Percentiles rank a stretch among this genome's conserved stretches.
These are phyloP conservation scores for Alcis repandata DNA, from an alignment of 2,888 invertebrate species.

Conservation along the genomic window DNA sequence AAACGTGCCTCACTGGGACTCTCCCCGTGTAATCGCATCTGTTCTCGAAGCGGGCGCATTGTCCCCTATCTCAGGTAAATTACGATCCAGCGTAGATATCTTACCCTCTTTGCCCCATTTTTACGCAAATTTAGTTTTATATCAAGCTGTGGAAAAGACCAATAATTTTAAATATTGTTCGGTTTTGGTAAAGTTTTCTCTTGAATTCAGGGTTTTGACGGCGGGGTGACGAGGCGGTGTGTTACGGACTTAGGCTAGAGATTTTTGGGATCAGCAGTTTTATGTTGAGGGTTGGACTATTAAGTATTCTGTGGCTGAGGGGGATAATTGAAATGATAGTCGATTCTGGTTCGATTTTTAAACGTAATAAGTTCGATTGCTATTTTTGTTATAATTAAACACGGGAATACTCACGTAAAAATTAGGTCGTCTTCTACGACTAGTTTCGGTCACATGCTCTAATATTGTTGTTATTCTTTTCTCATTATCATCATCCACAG, in stretches of 20 bases:
- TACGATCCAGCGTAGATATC: constrained; percentile 60
- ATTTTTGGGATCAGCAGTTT: no score
- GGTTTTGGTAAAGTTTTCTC: not conserved
- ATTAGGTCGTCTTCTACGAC: not conserved
- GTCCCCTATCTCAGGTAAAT: constrained; percentile 73
- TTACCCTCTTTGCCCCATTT: constrained; percentile 51
- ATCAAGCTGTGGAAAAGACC: constrained; percentile 41
- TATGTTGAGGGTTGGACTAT: no score
- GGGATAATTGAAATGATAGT: no score
- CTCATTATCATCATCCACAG: no score
- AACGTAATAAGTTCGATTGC: no score
- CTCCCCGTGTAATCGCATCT: constrained; percentile 69
- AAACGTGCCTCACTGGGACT: constrained; percentile 50
- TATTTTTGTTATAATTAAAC: no score
- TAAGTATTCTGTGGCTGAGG: no score
- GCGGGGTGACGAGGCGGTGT: not conserved
- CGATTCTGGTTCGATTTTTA: no score
- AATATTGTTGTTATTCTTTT: no score
- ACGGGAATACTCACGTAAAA: no score
- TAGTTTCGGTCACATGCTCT: no score
- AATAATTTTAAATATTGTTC: constrained; percentile 32
- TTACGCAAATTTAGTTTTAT: constrained; percentile 55
- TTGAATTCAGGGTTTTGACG: not conserved
- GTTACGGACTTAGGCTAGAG: no score
- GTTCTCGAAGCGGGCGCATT: constrained; percentile 62